phyloP scores from a whole-genome alignment of 2,113 vertebrate species.

The Pituophis catenifer region DNA sequence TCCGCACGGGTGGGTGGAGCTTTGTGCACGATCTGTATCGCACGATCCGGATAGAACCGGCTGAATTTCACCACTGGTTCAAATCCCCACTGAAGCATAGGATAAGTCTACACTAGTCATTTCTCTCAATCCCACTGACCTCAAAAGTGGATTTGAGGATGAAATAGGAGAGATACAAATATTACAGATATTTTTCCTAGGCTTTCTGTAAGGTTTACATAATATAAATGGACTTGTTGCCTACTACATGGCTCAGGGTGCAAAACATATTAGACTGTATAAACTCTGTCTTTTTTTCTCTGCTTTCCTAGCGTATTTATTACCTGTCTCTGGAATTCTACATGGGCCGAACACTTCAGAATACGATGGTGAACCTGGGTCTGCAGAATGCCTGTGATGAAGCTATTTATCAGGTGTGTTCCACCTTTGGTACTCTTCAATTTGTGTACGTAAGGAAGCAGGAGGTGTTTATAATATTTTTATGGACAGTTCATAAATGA shows the following conservation, averaged over 20 bases:
- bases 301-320: conserved; percentile 75
- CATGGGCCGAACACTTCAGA: conserved; percentile 89
- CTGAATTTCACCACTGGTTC: neutral
- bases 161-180: neutral
- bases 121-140: too few relatives aligned
- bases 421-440: neutral
- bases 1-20: too few relatives aligned
- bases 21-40: too few relatives aligned
- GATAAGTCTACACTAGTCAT: neutral
- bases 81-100: neutral
- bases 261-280: neutral
- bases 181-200: neutral
- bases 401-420: conserved; percentile 84
- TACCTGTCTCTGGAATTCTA: conserved; percentile 90
- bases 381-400: conserved; percentile 84
- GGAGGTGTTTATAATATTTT: neutral
- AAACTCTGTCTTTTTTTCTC: conserved; percentile 14
- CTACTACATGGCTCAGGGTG: neutral
- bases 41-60: too few relatives aligned
- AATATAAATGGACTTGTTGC: neutral
- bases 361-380: conserved; percentile 89
- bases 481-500: neutral
- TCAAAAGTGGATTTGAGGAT: neutral
- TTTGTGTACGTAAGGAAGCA: neutral
- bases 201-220: neutral